A percentile compares a stretch with the other conserved stretches of the same genome.
Evolutionary conservation across 2,888 invertebrate species (phyloP).

Genomic region (Coleophora deauratella): DNA sequence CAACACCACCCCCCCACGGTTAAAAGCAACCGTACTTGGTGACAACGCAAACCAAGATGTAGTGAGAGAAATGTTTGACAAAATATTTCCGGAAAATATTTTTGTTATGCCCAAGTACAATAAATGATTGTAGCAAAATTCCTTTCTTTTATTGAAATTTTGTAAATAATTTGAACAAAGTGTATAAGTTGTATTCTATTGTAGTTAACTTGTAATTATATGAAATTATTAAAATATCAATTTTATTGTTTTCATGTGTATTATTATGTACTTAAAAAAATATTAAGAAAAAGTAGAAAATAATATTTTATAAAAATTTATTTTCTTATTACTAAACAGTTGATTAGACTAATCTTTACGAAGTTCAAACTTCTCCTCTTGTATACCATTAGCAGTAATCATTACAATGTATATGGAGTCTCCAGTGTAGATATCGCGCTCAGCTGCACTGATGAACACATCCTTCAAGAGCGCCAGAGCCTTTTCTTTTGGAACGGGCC

Average conservation of each 20-base stretch:
- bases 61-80: slow-evolving; percentile 63
- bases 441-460: slow-evolving; percentile 97
- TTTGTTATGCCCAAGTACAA: slow-evolving; percentile 72
- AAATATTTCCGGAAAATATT: slow-evolving; percentile 64
- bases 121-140: slow-evolving; percentile 47
- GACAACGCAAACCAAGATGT: slow-evolving; percentile 47
- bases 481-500: slow-evolving; percentile 82
- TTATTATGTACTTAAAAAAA: slow-evolving; percentile 4
- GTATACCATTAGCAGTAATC: slow-evolving; percentile 90
- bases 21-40: slow-evolving; percentile 68
- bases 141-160: slow-evolving; percentile 31
- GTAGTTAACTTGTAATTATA: slow-evolving; percentile 53
- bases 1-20: slow-evolving; percentile 79
- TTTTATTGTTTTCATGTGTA: slow-evolving; percentile 46
- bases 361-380: slow-evolving; percentile 83
- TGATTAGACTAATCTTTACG: slow-evolving; percentile 84
- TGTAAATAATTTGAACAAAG: slow-evolving; percentile 65
- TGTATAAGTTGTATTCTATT: slow-evolving; percentile 44
- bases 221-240: slow-evolving; percentile 31
- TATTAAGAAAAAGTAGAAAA: slow-evolving; percentile 3
- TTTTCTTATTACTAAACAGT: slow-evolving; percentile 10
- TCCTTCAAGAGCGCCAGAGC: slow-evolving; percentile 92
- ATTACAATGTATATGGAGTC: slow-evolving; percentile 90
- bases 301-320: slow-evolving; percentile 20
- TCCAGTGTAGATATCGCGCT: slow-evolving; percentile 98